Evolutionary conservation across 2,888 invertebrate species (phyloP), one percentile per base, ranked within the genome.

Genomic region (Andrena dorsata): DNA sequence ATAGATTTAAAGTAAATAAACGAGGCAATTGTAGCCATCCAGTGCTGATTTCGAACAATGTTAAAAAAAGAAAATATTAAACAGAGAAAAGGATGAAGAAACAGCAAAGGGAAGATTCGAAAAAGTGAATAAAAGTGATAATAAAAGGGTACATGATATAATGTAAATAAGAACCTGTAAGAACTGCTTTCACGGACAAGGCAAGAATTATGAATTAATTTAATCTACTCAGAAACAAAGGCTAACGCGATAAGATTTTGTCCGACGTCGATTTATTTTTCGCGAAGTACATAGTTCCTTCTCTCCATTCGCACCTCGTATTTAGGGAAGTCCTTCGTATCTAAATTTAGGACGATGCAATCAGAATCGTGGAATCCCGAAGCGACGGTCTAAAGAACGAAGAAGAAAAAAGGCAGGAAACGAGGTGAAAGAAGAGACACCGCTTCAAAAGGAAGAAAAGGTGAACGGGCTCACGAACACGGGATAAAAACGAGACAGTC

Each of bases 1-100:
- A 41, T 58, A n/a, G 10, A 66, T 74, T 66, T 61, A 51, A 61
- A 74, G 53, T 74, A 78, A 78, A 74, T 68, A 74, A 47, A 53
- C 53, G 13, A 13, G 20, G 20, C 10, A 51, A 51, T 3, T 41
- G 26, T 7, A 41, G 61, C 32, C 30, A 51, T 58, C 60, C 60
- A 8, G n/a, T 60, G 51, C n/a, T 41, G 69, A n/a, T 10, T 47
- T n/a, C 10, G 30, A 58, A 73, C 35, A 58, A 49, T 49, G 7
- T 10, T 64, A 3, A 10, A 35, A 13, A 10, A 35, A 0, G 10
- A 35, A 35, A 10, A 35, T 35, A 8, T 5, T 5, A 16, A 47
- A 47, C 53, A 72, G 23, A 8, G 47, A 1, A 20, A 28, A 2
- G 2, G 51, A 30, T 23, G 30, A 26, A 1, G 53, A 7, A 5